Evolutionary conservation across 2,888 invertebrate genomes (phyloP).

Genomic region (Mesorhabditis spiculigera): DNA sequence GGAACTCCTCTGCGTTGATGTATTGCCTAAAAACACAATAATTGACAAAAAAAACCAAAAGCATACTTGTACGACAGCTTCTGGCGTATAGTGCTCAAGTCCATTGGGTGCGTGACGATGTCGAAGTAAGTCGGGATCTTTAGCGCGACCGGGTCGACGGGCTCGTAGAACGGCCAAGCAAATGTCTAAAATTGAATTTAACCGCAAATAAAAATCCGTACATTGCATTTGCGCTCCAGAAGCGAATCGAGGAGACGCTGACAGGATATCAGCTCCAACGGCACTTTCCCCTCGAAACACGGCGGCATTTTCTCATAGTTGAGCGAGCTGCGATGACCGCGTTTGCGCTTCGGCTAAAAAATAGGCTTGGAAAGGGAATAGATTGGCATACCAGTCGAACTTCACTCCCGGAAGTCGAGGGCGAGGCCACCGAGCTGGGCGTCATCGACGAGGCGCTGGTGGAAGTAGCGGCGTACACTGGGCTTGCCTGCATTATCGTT

Average conservation of each 20-base stretch:
- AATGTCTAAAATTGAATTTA: conserved; percentile 59
- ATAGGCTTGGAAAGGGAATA: too few relatives aligned
- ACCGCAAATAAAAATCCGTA: conserved; percentile 28
- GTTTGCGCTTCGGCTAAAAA: too few relatives aligned
- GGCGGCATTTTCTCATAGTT: conserved; percentile 42
- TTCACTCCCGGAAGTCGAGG: too few relatives aligned
- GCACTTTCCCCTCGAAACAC: conserved; percentile 51
- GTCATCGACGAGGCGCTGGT: too few relatives aligned
- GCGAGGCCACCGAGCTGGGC: too few relatives aligned
- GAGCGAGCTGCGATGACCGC: too few relatives aligned
- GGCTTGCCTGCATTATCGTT: too few relatives aligned
- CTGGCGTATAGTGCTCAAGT: conserved; percentile 92
- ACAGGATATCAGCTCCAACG: conserved; percentile 55
- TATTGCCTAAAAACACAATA: conserved; percentile 68
- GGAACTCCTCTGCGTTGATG: conserved; percentile 86
- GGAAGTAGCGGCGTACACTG: too few relatives aligned
- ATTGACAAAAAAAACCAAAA: too few relatives aligned
- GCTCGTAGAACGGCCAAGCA: conserved; percentile 99
- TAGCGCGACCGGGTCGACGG: conserved; percentile 90
- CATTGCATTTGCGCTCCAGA: conserved; percentile 62
- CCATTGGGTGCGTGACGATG: conserved; percentile 98
- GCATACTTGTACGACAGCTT: conserved; percentile 88
- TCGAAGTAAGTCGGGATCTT: conserved; percentile 93
- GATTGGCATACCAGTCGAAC: too few relatives aligned
- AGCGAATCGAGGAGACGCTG: conserved; percentile 61